Conservation (phyloP, 2,888 invertebrate species). For the Apodemia mormo region DNA sequence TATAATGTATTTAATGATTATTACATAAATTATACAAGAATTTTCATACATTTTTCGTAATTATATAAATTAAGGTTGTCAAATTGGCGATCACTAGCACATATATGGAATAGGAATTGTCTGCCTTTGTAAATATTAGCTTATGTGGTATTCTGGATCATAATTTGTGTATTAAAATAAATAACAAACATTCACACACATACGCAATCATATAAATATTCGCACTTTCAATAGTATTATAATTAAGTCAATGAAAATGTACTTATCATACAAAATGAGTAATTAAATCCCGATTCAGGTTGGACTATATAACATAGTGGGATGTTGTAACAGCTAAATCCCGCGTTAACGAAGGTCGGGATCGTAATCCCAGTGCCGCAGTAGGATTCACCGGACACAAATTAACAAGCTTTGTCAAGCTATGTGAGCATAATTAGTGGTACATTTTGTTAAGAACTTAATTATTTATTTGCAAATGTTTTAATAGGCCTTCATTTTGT, state of each 20-base stretch:
- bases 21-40: too few species aligned
- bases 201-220: too few species aligned
- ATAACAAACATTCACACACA: too few species aligned
- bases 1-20: too few species aligned
- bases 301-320: slow-evolving; percentile 24
- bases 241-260: neutral
- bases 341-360: slow-evolving; percentile 61
- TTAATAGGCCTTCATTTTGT: slow-evolving; percentile 19
- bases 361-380: slow-evolving; percentile 50
- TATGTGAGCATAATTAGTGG: slow-evolving; percentile 34
- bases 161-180: too few species aligned
- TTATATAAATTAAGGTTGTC: too few species aligned
- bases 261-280: slow-evolving; percentile 23
- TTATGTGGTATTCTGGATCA: too few species aligned
- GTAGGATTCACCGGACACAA: slow-evolving; percentile 50
- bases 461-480: slow-evolving; percentile 21
- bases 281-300: slow-evolving; percentile 22
- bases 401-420: slow-evolving; percentile 52
- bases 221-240: too few species aligned
- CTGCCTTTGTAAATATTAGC: too few species aligned
- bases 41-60: too few species aligned
- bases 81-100: too few species aligned
- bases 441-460: slow-evolving; percentile 28
- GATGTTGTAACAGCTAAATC: slow-evolving; percentile 50
- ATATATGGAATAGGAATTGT: too few species aligned